A percentile compares a stretch with the other conserved stretches of the same genome.
Evolutionary conservation across 1,140 invertebrate species (phyloP).

Genomic region (Drosophila rufa): DNA sequence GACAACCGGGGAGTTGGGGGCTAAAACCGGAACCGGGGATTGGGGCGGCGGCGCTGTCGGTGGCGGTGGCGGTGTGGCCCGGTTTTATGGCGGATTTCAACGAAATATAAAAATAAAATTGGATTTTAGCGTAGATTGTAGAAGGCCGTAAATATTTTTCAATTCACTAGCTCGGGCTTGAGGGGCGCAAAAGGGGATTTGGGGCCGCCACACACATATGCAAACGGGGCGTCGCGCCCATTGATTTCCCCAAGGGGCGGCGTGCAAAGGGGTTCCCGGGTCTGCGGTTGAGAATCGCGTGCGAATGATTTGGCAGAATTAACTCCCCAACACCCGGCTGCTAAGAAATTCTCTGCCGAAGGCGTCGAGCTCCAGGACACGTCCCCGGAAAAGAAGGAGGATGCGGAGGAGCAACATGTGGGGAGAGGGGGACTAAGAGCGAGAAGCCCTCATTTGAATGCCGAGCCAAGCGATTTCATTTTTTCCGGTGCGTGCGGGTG

Average conservation of each 20-base stretch:
- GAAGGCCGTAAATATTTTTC: conserved; percentile 82
- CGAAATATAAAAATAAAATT: conserved; percentile 81
- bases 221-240: conserved; percentile 11
- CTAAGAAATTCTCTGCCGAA: conserved; percentile 25
- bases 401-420: conserved; percentile 49
- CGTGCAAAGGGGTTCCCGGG: conserved; percentile 18
- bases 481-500: conserved; percentile 14
- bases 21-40: conserved; percentile 17
- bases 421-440: conserved; percentile 16
- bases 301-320: conserved; percentile 77
- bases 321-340: conserved; percentile 62
- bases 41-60: not conserved
- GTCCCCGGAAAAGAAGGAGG: not conserved
- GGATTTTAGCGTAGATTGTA: conserved; percentile 79
- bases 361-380: conserved; percentile 21
- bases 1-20: conserved; percentile 23
- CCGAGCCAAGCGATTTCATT: conserved; percentile 32
- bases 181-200: conserved; percentile 1
- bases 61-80: conserved; percentile 20
- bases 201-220: conserved; percentile 18
- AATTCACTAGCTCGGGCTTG: conserved; percentile 59
- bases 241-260: conserved; percentile 69
- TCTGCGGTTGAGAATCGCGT: conserved; percentile 74
- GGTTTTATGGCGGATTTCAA: conserved; percentile 77
- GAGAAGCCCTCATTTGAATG: conserved; percentile 62